Evolutionary conservation across 1,140 invertebrate genomes (phyloP).

Genomic region (Schmidtea mediterranea): DNA sequence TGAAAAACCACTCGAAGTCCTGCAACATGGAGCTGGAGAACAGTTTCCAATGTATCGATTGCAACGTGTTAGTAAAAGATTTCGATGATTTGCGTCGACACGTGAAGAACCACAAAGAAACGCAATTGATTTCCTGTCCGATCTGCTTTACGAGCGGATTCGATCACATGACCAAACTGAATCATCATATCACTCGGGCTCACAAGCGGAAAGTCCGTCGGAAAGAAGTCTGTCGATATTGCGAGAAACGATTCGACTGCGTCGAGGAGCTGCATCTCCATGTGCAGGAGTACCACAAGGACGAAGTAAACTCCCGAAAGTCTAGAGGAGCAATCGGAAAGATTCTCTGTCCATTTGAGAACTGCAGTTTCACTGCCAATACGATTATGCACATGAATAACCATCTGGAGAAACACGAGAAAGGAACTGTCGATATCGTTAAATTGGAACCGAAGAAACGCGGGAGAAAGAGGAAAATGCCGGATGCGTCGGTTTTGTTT

Average conservation of each 20-base stretch:
- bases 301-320: neutral
- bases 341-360: no score
- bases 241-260: neutral
- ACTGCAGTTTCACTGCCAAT: no score
- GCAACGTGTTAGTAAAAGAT: neutral
- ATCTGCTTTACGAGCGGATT: neutral
- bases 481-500: no score
- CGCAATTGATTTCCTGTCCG: neutral
- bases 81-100: neutral
- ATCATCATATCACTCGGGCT: neutral
- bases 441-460: no score
- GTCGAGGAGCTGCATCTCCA: neutral
- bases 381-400: no score
- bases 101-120: neutral
- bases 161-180: neutral
- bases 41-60: neutral
- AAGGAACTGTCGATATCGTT: no score
- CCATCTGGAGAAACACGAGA: no score
- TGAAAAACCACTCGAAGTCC: neutral
- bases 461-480: no score
- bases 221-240: neutral
- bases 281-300: neutral
- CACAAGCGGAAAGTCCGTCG: neutral
- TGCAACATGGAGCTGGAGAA: neutral
- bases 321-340: no score